phyloP scores from a whole-genome alignment of 2,888 invertebrate genomes.

The Drosophila meridionalis region DNA sequence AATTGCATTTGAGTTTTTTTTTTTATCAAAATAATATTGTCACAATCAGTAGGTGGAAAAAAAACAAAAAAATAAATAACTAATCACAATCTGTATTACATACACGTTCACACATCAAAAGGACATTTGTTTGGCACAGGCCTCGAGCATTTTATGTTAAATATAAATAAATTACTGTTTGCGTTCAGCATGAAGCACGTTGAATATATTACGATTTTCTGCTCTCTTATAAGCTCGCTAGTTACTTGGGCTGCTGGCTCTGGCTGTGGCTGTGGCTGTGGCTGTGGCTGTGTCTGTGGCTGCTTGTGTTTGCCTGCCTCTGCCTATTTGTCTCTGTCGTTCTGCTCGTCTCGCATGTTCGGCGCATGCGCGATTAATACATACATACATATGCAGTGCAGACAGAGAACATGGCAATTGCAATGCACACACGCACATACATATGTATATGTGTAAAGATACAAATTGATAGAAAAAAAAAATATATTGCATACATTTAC shows the following conservation, averaged over 20 bases:
- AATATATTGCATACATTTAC: conserved; percentile 6
- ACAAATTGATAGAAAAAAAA: conserved; percentile 4
- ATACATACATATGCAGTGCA: conserved; percentile 20
- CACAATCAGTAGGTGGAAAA: conserved; percentile 34
- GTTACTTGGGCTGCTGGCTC: conserved; percentile 60
- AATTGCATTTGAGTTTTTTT: conserved; percentile 38
- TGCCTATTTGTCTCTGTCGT: conserved; percentile 12
- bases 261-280: conserved; percentile 35
- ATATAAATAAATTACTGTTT: conserved; percentile 57
- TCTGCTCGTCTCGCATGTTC: conserved; percentile 14
- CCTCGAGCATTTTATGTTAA: conserved; percentile 61
- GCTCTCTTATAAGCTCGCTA: conserved; percentile 59
- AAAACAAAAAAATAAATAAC: not conserved
- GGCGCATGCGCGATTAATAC: conserved; percentile 44
- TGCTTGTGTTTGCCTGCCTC: conserved; percentile 31
- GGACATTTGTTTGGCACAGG: conserved; percentile 71
- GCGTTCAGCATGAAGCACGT: conserved; percentile 58
- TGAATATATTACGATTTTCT: conserved; percentile 66
- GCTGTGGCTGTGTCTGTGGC: conserved; percentile 41
- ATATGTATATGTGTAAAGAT: conserved; percentile 1
- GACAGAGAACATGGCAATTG: conserved; percentile 40
- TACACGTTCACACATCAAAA: conserved; percentile 59
- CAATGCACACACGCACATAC: conserved; percentile 13
- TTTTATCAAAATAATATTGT: conserved; percentile 46
- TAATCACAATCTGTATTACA: conserved; percentile 41